These are phyloP conservation scores for Hypotaenidia okinawae DNA, from an alignment of 2,797 vertebrate genomes.

Conservation along the genomic window DNA sequence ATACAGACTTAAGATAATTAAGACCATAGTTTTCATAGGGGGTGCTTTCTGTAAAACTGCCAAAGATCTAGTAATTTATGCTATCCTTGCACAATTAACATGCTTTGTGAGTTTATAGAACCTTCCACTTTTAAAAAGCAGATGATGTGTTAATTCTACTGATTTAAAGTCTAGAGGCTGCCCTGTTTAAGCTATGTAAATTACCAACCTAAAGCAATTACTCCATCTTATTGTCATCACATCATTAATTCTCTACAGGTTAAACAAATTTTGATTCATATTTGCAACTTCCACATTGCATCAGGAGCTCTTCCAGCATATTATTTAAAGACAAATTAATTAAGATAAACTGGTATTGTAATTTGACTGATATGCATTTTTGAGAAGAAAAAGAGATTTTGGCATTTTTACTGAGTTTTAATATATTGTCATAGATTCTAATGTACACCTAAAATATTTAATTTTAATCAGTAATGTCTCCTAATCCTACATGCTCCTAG, in stretches of 20 bases:
- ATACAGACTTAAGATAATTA: neutral
- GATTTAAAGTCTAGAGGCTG: slow-evolving; percentile 51
- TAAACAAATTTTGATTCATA: slow-evolving; percentile 71
- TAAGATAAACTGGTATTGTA: slow-evolving; percentile 21
- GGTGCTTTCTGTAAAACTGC: neutral
- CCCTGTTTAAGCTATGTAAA: slow-evolving; percentile 61
- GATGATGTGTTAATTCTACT: slow-evolving; percentile 36
- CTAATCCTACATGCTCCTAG: neutral
- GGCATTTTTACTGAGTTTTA: neutral
- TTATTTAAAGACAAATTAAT: slow-evolving; percentile 59
- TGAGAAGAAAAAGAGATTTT: neutral
- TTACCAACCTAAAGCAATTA: slow-evolving; percentile 66
- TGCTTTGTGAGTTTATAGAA: neutral
- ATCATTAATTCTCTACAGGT: slow-evolving; percentile 73
- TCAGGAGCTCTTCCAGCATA: slow-evolving; percentile 42
- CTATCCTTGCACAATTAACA: neutral
- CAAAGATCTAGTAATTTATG: neutral
- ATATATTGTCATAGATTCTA: neutral
- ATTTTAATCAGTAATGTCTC: neutral
- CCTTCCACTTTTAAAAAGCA: neutral
- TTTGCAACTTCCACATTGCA: slow-evolving; percentile 55
- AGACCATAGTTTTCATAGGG: neutral
- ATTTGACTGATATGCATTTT: neutral
- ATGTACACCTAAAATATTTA: neutral
- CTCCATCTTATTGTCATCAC: slow-evolving; percentile 60